phyloP scores from a whole-genome alignment of 2,888 invertebrate species.

The Atethmia centrago region DNA sequence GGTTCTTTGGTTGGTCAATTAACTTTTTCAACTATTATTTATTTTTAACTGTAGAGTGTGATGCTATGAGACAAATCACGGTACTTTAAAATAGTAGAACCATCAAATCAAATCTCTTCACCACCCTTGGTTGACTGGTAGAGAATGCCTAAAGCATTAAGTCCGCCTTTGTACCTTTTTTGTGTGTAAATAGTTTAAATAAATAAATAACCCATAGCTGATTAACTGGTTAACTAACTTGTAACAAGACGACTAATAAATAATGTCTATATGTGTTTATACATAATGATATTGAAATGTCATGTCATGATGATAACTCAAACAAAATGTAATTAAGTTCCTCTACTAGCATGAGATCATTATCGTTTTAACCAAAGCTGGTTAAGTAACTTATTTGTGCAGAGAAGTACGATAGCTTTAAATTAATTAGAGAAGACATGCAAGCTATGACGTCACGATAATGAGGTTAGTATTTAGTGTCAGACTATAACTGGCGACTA shows the following conservation, averaged over 20 bases:
- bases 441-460: constrained; percentile 1
- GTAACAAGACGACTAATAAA: neutral
- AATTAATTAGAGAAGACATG: constrained; percentile 23
- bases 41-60: neutral
- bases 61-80: neutral
- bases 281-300: neutral
- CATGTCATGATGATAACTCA: neutral
- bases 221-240: neutral
- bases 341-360: neutral
- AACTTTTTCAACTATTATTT: neutral
- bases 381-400: neutral
- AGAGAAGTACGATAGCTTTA: neutral
- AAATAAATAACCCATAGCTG: no score
- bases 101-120: no score
- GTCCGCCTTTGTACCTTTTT: no score
- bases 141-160: no score
- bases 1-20: neutral
- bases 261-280: no score
- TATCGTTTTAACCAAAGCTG: neutral
- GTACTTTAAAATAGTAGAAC: neutral
- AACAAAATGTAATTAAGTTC: neutral
- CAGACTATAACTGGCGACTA: neutral
- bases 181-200: no score
- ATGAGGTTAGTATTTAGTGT: constrained; percentile 19
- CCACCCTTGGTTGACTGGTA: no score